Conservation (phyloP, 2,888 invertebrate genomes). For the Monopis laevigella region DNA sequence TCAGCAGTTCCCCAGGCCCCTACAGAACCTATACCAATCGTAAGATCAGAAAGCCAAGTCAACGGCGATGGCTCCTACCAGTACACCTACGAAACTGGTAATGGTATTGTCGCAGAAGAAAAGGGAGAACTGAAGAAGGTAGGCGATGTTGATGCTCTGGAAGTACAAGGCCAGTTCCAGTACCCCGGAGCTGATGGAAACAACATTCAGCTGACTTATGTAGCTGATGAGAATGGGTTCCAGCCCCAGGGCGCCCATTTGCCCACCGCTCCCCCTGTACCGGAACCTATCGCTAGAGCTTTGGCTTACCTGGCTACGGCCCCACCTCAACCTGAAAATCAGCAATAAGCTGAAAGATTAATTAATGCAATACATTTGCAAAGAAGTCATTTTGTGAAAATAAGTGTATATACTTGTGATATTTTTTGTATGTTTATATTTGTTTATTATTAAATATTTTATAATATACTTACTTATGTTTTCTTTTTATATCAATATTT, state of each 20-base stretch:
- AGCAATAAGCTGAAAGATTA: not conserved
- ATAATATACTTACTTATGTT: not conserved
- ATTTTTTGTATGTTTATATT: slow-evolving; percentile 7
- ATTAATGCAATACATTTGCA: not conserved
- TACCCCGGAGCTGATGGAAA: slow-evolving; percentile 73
- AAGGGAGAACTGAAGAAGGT: slow-evolving; percentile 68
- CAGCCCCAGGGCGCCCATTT: slow-evolving; percentile 70
- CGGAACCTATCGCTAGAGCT: slow-evolving; percentile 73
- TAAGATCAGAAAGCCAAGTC: slow-evolving; percentile 66
- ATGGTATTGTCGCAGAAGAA: slow-evolving; percentile 71
- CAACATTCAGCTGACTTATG: slow-evolving; percentile 70
- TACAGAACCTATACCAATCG: slow-evolving; percentile 56
- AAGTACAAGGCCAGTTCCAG: slow-evolving; percentile 72
- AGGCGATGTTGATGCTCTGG: slow-evolving; percentile 60
- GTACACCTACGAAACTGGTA: slow-evolving; percentile 72
- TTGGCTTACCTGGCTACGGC: slow-evolving; percentile 73
- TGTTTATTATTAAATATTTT: slow-evolving; percentile 2
- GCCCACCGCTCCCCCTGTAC: slow-evolving; percentile 77
- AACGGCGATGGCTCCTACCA: slow-evolving; percentile 71
- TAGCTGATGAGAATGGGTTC: slow-evolving; percentile 77
- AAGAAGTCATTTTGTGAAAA: slow-evolving; percentile 5
- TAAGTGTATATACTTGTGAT: slow-evolving; percentile 5
- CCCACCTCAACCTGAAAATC: slow-evolving; percentile 45
- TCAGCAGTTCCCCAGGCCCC: slow-evolving; percentile 45
- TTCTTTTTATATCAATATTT: too few species aligned